A percentile compares a stretch with the other conserved stretches of the same genome.
phyloP scores from a whole-genome alignment of 2,797 vertebrate species.

The Valencia hispanica region DNA sequence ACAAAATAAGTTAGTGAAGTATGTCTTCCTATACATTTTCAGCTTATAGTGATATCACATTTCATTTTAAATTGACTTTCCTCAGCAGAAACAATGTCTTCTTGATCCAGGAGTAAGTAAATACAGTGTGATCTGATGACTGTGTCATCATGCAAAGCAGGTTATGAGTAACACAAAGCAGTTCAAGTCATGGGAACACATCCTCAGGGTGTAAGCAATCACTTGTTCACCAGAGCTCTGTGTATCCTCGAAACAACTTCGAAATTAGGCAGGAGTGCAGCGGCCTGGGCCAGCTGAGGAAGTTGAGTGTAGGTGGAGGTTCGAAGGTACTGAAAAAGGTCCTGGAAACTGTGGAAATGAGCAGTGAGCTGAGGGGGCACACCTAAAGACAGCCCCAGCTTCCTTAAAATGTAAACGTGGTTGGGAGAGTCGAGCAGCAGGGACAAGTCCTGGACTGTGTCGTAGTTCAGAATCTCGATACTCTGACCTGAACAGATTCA shows the following conservation, averaged over 20 bases:
- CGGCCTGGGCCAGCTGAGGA: constrained; percentile 68
- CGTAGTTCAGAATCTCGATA: constrained; percentile 66
- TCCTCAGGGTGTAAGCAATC: constrained; percentile 26
- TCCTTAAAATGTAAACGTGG: constrained; percentile 33
- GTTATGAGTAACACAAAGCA: constrained; percentile 24
- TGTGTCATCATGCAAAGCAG: constrained; percentile 19
- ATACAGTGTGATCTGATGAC: constrained; percentile 3
- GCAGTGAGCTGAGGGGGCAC: constrained; percentile 60
- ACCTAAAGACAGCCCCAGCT: constrained; percentile 57
- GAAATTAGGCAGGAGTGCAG: constrained; percentile 60
- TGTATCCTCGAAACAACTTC: constrained; percentile 68
- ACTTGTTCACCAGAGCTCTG: constrained; percentile 56
- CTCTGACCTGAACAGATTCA: constrained; percentile 54
- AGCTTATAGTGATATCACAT: neutral
- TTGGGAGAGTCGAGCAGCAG: constrained; percentile 62
- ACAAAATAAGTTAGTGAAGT: neutral
- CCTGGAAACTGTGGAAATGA: constrained; percentile 66
- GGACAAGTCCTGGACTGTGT: constrained; percentile 71
- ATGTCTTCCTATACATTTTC: neutral
- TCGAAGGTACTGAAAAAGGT: constrained; percentile 72
- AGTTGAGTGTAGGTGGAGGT: constrained; percentile 71
- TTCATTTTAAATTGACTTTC: neutral
- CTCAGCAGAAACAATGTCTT: constrained; percentile 1
- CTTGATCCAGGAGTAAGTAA: neutral
- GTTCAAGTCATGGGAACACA: constrained; percentile 38